These are phyloP conservation scores for Campopleginae sp. DNA, from an alignment of 2,888 invertebrate genomes.

Conservation along the genomic window DNA sequence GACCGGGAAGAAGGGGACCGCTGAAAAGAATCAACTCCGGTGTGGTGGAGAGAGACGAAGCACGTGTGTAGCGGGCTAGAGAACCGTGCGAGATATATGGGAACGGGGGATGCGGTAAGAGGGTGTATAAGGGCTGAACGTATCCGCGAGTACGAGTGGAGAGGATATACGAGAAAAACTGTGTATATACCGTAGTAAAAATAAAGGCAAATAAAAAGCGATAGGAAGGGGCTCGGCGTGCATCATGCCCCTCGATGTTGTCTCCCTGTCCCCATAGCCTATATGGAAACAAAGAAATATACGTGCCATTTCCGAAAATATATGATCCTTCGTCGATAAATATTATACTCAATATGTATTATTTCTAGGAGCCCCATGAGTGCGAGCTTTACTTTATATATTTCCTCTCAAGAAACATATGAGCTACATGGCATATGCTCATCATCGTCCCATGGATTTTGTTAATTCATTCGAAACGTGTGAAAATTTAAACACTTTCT, in stretches of 20 bases:
- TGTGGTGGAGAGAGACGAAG: conserved; percentile 21
- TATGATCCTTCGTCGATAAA: conserved; percentile 27
- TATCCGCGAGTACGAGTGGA: conserved; percentile 35
- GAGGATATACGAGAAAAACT: conserved; percentile 36
- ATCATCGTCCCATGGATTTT: background rate
- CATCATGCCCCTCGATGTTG: conserved; percentile 38
- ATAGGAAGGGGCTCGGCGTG: conserved; percentile 30
- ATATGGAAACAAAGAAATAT: background rate
- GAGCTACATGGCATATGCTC: background rate
- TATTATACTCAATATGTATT: conserved; percentile 18
- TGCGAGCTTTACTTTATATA: background rate
- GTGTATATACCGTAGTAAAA: conserved; percentile 46
- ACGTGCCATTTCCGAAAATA: conserved; percentile 8
- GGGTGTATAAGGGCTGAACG: conserved; percentile 10
- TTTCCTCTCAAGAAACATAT: background rate
- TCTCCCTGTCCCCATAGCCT: background rate
- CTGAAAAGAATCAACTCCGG: conserved; percentile 52
- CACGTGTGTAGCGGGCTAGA: conserved; percentile 2
- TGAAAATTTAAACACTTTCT: background rate
- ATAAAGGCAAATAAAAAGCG: conserved; percentile 42
- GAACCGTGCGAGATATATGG: conserved; percentile 50
- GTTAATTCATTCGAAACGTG: background rate
- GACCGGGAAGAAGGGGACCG: conserved; percentile 33
- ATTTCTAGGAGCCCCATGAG: background rate
- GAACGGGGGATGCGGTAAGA: conserved; percentile 43